These are phyloP conservation scores for Aricia agestis DNA, from an alignment of 1,140 invertebrate species.

Conservation along the genomic window DNA sequence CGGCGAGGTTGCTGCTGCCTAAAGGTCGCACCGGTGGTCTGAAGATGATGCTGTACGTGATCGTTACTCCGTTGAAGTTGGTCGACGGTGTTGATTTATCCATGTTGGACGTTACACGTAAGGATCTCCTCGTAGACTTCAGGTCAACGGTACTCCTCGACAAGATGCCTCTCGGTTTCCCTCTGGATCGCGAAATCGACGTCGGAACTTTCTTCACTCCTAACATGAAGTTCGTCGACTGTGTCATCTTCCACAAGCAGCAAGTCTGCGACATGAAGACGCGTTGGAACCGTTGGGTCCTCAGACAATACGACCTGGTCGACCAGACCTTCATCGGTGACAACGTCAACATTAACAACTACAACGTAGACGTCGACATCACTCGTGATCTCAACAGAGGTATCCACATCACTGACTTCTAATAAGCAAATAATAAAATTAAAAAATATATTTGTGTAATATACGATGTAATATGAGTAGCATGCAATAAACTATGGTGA, in stretches of 20 bases:
- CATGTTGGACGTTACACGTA: conserved; percentile 49
- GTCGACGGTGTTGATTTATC: conserved; percentile 51
- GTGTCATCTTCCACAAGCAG: conserved; percentile 77
- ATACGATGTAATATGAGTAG: too few relatives aligned
- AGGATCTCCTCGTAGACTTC: conserved; percentile 47
- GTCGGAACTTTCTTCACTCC: conserved; percentile 68
- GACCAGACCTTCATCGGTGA: conserved; percentile 9
- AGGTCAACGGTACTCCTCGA: conserved; percentile 70
- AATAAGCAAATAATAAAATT: not conserved
- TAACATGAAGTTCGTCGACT: conserved; percentile 79
- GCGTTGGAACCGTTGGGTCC: conserved; percentile 47
- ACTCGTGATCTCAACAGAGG: conserved; percentile 37
- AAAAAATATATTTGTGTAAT: too few relatives aligned
- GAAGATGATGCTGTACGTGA: conserved; percentile 77
- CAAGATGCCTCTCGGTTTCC: conserved; percentile 80
- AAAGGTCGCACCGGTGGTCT: conserved; percentile 79
- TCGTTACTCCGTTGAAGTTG: conserved; percentile 71
- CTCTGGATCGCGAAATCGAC: conserved; percentile 80
- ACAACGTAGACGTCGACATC: conserved; percentile 37
- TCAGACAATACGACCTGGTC: conserved; percentile 46
- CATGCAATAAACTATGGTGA: too few relatives aligned
- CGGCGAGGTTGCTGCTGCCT: conserved; percentile 79
- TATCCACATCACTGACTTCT: conserved; percentile 31
- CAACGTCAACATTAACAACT: conserved; percentile 21
- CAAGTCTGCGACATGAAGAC: conserved; percentile 54